phyloP scores from a whole-genome alignment of 2,888 invertebrate genomes.

The Adelphocoris suturalis region DNA sequence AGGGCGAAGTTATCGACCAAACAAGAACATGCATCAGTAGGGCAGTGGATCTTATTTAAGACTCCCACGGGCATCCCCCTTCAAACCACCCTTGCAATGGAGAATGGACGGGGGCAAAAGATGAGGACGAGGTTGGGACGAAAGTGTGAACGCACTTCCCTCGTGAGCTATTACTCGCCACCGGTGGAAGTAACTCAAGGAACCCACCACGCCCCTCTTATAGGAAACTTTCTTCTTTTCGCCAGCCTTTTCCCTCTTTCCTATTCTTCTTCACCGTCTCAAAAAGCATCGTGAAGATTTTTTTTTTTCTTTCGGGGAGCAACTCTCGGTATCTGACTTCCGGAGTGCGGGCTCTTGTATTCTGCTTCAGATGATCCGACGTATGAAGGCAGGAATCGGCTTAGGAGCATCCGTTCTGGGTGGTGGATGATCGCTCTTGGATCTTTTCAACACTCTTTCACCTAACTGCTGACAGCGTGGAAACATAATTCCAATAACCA shows the following conservation, averaged over 20 bases:
- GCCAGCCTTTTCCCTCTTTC: neutral
- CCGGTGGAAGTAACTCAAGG: slow-evolving; percentile 55
- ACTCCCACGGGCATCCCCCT: slow-evolving; percentile 48
- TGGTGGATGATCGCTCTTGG: slow-evolving; percentile 2
- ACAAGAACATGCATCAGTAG: slow-evolving; percentile 70
- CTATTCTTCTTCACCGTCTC: slow-evolving; percentile 28
- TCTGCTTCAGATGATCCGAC: neutral
- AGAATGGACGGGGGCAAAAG: neutral
- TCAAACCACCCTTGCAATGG: neutral
- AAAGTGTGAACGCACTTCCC: slow-evolving; percentile 68
- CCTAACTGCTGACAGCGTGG: neutral
- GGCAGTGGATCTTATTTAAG: slow-evolving; percentile 70
- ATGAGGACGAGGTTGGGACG: neutral
- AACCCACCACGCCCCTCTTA: slow-evolving; percentile 39
- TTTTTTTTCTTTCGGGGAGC: neutral
- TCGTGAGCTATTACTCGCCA: slow-evolving; percentile 67
- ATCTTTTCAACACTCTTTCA: slow-evolving; percentile 4
- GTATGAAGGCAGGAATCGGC: slow-evolving; percentile 17
- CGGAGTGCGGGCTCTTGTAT: slow-evolving; percentile 27
- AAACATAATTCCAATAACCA: neutral
- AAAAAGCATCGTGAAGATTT: neutral
- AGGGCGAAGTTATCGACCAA: slow-evolving; percentile 69
- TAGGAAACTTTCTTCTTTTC: slow-evolving; percentile 40
- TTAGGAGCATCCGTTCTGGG: slow-evolving; percentile 6
- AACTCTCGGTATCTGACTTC: slow-evolving; percentile 19